Conservation (phyloP, 2,113 vertebrate species). For the Festucalex cinctus region DNA sequence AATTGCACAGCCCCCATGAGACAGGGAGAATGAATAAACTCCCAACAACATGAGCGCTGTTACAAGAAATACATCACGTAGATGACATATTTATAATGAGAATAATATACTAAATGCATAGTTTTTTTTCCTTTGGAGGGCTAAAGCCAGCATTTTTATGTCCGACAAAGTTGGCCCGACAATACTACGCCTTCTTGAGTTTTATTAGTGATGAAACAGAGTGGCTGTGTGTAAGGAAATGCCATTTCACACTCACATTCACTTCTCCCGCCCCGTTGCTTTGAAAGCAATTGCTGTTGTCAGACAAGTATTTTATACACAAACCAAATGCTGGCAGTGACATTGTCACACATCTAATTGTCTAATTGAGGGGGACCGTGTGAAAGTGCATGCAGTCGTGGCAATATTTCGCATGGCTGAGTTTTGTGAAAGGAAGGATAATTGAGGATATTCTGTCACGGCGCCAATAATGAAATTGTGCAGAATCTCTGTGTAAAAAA, state of each 20-base stretch:
- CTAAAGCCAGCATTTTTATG: neutral
- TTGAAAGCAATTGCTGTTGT: neutral
- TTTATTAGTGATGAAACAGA: neutral
- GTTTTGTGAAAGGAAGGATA: neutral
- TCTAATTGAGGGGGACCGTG: neutral
- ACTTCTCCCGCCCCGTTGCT: neutral
- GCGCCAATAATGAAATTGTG: neutral
- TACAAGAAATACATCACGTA: no score
- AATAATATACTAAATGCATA: no score
- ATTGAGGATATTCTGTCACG: neutral
- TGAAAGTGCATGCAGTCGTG: neutral
- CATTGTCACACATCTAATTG: neutral
- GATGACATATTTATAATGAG: no score
- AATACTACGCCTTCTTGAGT: neutral
- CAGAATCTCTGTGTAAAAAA: neutral
- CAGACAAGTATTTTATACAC: neutral
- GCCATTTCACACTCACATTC: neutral
- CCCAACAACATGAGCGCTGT: no score
- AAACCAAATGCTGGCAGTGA: neutral
- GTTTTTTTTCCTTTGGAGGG: no score
- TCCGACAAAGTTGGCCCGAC: neutral
- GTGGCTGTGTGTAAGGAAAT: neutral
- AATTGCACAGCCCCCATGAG: no score
- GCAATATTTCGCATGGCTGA: neutral
- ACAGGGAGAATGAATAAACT: no score